Evolutionary conservation across 2,888 invertebrate genomes (phyloP), one percentile per base, ranked within the genome.

Genomic region (Agrotis puta): DNA sequence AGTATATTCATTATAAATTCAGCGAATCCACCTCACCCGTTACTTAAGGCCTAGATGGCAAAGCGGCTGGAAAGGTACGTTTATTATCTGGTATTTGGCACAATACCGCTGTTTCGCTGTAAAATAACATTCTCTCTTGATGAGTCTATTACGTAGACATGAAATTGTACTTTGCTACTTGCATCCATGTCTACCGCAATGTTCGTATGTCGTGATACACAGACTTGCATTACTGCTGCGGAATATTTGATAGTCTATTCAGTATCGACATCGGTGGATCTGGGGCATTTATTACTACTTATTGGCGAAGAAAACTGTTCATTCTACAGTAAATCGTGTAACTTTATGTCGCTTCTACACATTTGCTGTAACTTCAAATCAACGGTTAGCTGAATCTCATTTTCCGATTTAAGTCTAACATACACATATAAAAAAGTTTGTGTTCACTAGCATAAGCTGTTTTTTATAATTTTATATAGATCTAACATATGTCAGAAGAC

Each of bases 31-130:
- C 80, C 79, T 81, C 83, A 82, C 70, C 92, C 91, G 92, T 92
- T 91, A 93, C 86, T 82, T 82, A 83, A 90, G 90, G 88, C 92
- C 92, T 92, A 92, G 90, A 92, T 93, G 91, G 89, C 85, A 91
- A 92, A 87, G 90, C 90, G 88, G 90, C 87, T 92, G 93, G 91
- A 93, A 93, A 94, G 88, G 88, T 90, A 87, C 86, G 79, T 89
- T 89, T 89, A 88, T 85, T 86, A 85, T 87, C 85, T 86, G 88
- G 86, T 90, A 90, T 90, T 89, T 89, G 89, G 88, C 88, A 89
- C 90, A 87, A 88, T 88, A 85, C 88, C 85, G 85, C 86, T 87
- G 82, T 81, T 73, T 83, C 82, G 81, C 85, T 83, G 84, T 77
- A 77, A 84, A 88, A 87, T 88, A 88, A 88, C 88, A 89, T 90